Evolutionary conservation across 2,888 invertebrate genomes (phyloP), one percentile per base, ranked within the genome.

Genomic region (Zygogramma bicolorata): DNA sequence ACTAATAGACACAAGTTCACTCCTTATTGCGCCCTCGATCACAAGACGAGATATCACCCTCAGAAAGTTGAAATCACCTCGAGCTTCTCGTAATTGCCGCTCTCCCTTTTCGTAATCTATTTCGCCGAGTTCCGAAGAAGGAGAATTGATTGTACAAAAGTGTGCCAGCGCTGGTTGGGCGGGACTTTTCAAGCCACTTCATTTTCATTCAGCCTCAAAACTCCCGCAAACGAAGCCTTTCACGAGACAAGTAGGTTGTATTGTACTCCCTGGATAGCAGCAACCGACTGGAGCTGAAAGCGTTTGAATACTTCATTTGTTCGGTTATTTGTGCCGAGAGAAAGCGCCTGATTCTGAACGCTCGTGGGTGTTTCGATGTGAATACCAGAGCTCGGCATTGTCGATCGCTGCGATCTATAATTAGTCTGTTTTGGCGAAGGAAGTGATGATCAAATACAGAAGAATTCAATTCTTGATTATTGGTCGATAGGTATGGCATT

Each of bases 181-280:
- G 40, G 61, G 40, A 34, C 61, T 40, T 61, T 61, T 61, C 61
- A 34, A 34, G 61, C 61, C 61, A 38, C 38, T 61, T 61, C 61
- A 61, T 61, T 61, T 61, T 40, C 61, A 61, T 61, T 40, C 38
- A 34, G 38, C 6, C 27, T 53, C 27, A 25, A 27, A 53, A 53
- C 53, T 5, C 53, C 62, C 62, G 27, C 62, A 62, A 62, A 40
- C 42, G 62, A 27, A 20, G 42, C 42, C 38, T 15, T 42, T 27
- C 42, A 62, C 13, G 18, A 29, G 29, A 20, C 40, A 42, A 42
- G 62, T 25, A 62, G 15, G 40, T 22, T 62, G 62, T 62, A 42
- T 40, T 62, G 61, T n/a, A 61, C 25, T 53, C 53, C 10, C 20
- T 8, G 18, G 46, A 46, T 46, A 46, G 20, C 46, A 46, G 46